Conservation (phyloP, 2,888 invertebrate species). For the Kuschelorhynchus macadamiae region DNA sequence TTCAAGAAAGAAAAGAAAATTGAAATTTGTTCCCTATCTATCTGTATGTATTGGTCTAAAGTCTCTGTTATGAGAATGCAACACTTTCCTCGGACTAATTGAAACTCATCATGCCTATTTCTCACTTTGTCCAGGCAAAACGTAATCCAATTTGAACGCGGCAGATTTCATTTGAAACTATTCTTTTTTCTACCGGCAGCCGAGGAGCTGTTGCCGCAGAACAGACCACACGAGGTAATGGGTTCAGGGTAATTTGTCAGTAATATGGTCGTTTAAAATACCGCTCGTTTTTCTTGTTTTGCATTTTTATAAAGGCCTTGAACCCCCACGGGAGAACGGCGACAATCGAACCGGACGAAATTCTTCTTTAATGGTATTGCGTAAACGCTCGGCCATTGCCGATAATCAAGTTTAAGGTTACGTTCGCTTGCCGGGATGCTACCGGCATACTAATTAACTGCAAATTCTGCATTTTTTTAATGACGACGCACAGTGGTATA, state of each 20-base stretch:
- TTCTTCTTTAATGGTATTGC: slow-evolving; percentile 41
- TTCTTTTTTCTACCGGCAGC: slow-evolving; percentile 4
- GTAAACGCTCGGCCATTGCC: slow-evolving; percentile 30
- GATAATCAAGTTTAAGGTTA: slow-evolving; percentile 46
- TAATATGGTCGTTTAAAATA: slow-evolving; percentile 34
- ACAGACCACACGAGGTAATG: slow-evolving; percentile 2
- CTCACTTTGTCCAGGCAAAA: too few relatives aligned
- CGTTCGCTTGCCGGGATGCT: slow-evolving; percentile 27
- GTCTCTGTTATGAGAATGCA: too few relatives aligned
- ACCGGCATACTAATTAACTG: slow-evolving; percentile 44
- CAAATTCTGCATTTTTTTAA: slow-evolving; percentile 27
- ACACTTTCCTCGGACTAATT: too few relatives aligned
- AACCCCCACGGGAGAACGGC: slow-evolving; percentile 23
- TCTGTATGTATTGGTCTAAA: too few relatives aligned
- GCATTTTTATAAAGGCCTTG: slow-evolving; percentile 42
- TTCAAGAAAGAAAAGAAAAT: too few relatives aligned
- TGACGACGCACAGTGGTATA: too few relatives aligned
- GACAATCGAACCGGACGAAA: slow-evolving; percentile 35
- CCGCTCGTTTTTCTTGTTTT: slow-evolving; percentile 24
- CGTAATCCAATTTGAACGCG: neutral
- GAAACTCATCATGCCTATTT: too few relatives aligned
- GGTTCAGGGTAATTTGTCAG: slow-evolving; percentile 34
- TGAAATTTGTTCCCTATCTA: too few relatives aligned
- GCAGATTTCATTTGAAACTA: neutral
- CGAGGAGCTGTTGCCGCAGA: too few relatives aligned